Base-by-base conservation (phyloP, 2,888 invertebrate species). In the Cheilosia urbana region DNA sequence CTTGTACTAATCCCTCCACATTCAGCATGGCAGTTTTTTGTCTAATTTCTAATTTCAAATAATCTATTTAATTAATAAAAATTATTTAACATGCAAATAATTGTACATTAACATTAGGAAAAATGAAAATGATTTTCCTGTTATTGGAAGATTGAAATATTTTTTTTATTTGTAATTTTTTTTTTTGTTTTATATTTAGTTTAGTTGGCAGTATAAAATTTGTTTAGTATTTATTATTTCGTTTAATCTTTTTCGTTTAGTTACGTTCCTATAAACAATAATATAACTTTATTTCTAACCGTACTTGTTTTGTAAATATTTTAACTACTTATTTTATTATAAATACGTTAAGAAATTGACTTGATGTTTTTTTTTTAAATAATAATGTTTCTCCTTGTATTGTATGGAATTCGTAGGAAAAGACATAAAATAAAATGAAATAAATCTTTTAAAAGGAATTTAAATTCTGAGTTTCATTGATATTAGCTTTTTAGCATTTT, bases 161-260 rank as follows among this genome's bases (percentile, higher is more conserved):
- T 60, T 66, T 40, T 51, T 40, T 65, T 37, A 27, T 49, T 60
- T 47, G 45, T 47, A 17, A 34, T 13, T 37, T 55, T 58, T 37
- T 55, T 58, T 63, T 79, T 19, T 21, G 37, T 58, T 49, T 58
- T 53, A 3, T 65, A 58, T 62, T 72, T 60, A 60, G 47, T 71
- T 82, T 40, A 73, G 58, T 87, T 87, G 87, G 87, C 87, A 87
- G 87, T 82, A 87, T 82, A 82, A 87, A 87, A 87, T 73, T 40
- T 60, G 30, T 77, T 77, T 76, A 37, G 75, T 75, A 66, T 85
- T 76, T 58, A 47, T 63, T 58, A 42, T 65, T 51, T 30, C 24
- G 34, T 63, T 24, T 47, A n/a, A 27, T 34, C 21, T 47, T 78
- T 24, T 68, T 63, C 30, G 19, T 58, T 62, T 69, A 45, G 15